Evolutionary conservation across 2,888 invertebrate genomes (phyloP).

Genomic region (Azorinus chamasolen): DNA sequence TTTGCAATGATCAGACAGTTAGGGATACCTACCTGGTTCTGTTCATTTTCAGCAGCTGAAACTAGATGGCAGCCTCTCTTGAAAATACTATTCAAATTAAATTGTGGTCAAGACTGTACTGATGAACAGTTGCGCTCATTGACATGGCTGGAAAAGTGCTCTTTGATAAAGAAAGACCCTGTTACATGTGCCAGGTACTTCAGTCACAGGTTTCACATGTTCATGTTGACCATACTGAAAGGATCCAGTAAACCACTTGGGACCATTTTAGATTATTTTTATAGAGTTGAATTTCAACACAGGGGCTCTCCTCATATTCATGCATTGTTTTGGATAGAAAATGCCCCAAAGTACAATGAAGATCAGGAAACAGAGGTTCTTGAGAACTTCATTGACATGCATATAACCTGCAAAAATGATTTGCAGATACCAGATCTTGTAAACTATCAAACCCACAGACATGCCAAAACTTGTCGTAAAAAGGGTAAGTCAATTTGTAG

Average conservation of each 20-base stretch:
- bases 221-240: conserved; percentile 11
- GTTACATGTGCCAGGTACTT: conserved; percentile 46
- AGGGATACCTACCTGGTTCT: conserved; percentile 14
- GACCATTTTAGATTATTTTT: conserved; percentile 7
- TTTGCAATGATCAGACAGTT: conserved; percentile 27
- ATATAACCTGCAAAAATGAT: no score
- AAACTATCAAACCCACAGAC: no score
- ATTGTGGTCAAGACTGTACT: conserved; percentile 5
- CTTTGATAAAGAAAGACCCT: conserved; percentile 45
- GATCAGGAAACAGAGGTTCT: not conserved
- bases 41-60: conserved; percentile 20
- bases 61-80: not conserved
- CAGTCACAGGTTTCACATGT: conserved; percentile 20
- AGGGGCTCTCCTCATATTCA: conserved; percentile 67
- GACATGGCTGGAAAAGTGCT: conserved; percentile 14
- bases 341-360: conserved; percentile 1
- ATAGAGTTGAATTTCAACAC: conserved; percentile 62
- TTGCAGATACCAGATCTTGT: no score
- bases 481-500: no score
- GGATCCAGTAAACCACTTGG: conserved; percentile 12
- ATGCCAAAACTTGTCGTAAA: no score
- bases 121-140: conserved; percentile 13
- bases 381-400: no score
- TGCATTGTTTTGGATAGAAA: conserved; percentile 40
- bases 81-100: conserved; percentile 1